Evolutionary conservation across 2,113 vertebrate species (phyloP).

Genomic region (Ophiodon elongatus): DNA sequence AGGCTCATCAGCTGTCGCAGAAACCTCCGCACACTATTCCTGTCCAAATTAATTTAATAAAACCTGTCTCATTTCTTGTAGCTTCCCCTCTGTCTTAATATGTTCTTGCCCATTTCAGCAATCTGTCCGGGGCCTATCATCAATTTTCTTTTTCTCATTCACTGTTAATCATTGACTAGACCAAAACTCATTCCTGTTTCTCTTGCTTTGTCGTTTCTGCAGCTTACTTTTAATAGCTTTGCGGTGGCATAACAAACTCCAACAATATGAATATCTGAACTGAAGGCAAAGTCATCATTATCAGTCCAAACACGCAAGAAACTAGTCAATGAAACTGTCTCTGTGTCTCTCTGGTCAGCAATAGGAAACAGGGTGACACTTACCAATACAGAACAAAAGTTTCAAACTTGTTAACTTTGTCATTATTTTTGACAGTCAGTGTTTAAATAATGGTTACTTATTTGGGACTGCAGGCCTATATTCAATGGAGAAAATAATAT

Average conservation of each 20-base stretch:
- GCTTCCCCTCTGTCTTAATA: slow-evolving; percentile 22
- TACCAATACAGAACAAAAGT: neutral
- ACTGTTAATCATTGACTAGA: slow-evolving; percentile 18
- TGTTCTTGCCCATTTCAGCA: slow-evolving; percentile 25
- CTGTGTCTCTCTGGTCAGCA: slow-evolving; percentile 7
- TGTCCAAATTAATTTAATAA: slow-evolving; percentile 54
- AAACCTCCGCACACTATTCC: slow-evolving; percentile 34
- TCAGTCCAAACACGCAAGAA: slow-evolving; percentile 34
- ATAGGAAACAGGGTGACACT: neutral
- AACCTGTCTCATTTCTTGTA: slow-evolving; percentile 45
- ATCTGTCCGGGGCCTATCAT: slow-evolving; percentile 23
- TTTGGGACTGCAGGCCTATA: too few relatives aligned
- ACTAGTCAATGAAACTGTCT: slow-evolving; percentile 5
- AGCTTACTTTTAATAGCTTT: slow-evolving; percentile 14
- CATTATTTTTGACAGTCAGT: neutral
- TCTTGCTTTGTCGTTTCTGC: neutral
- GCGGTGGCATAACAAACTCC: neutral
- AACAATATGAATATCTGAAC: slow-evolving; percentile 20
- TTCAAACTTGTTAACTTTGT: neutral
- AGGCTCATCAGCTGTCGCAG: slow-evolving; percentile 55
- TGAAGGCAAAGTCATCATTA: slow-evolving; percentile 10
- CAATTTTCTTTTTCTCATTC: slow-evolving; percentile 16
- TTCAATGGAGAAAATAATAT: slow-evolving; percentile 1
- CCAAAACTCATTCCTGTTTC: neutral
- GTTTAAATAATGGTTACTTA: neutral